Evolutionary conservation across 1,140 invertebrate genomes (phyloP), one percentile per base, ranked within the genome.

Genomic region (Wiebesia pumilae): DNA sequence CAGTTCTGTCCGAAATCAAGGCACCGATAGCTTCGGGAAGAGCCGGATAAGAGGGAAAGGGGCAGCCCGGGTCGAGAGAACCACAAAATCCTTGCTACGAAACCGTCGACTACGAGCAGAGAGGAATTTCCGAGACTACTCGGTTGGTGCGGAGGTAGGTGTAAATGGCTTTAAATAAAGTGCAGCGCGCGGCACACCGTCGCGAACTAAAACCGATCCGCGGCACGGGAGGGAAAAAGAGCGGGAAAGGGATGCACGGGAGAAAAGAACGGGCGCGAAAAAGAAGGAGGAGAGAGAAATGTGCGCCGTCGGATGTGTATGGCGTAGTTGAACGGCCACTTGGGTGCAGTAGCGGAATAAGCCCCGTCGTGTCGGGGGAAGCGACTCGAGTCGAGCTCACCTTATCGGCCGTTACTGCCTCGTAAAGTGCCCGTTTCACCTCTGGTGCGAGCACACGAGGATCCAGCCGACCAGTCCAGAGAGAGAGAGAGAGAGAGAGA

Each of bases 321-420:
- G 54, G 90, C 89, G 84, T 88, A 7, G 90, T 90, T 90, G 92
- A 93, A 91, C 91, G 92, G 92, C 90, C 92, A 93, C 93, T 93
- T 93, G 92, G 92, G 93, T 92, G 91, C 91, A 91, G 81, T 87
- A 93, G 91, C 89, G 88, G 90, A 92, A 91, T 93, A 92, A 93
- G 91, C 91, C 90, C 90, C 90, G 89, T 87, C 89, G 89, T 90
- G 54, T 33, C 14, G 43, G 35, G 78, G 21, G 47, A 88, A 75
- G 75, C 12, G 71, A 75, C 80, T 30, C 69, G 78, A 58, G 78
- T 51, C 69, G 79, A 92, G 92, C 92, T 93, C 93, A 92, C 93
- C 93, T 94, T 94, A 94, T 94, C 93, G 93, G 92, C 92, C 92
- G 93, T 94, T 93, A 93, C 93, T 93, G 93, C 92, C 93, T 93